Base-by-base conservation (phyloP, 2,888 invertebrate species). In the Drosophila algonquin region DNA sequence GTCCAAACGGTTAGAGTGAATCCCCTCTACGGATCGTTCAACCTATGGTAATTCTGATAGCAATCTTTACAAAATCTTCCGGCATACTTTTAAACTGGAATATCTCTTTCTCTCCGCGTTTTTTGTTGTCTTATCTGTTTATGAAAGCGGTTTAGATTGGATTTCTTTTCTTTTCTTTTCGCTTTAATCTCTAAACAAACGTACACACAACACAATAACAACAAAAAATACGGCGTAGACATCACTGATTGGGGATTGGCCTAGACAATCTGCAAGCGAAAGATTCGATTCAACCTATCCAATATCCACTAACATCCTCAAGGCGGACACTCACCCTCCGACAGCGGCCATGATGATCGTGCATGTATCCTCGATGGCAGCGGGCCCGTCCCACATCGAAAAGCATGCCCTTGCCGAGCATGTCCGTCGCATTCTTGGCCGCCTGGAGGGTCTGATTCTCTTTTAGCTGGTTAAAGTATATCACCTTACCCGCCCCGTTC, bases 321-420 rank as follows among this genome's bases (percentile, higher is more conserved):
- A 18, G 9, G 6, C 24, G 12, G 12, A 3, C 12, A 14, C 0
- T 24, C 47, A 89, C 88, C 58, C 72, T 64, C 4, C 90, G 78
- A 47, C 90, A 90, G 35, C 77, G 87, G 27, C 89, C 81, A 45
- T 76, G 83, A 63, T 90, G 88, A 77, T 90, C 90, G 14, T 30
- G 30, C 51, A 76, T 77, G 18, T 50, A 74, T 12, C 85, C 87
- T 12, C 32, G 70, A 0, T 44, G 59, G 21, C 90, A 90, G 24
- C 53, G 57, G 0, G 48, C 24, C 1, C 75, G 54, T 3, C 61
- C 63, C 3, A 75, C n/a, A 4, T 69, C 71, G n/a, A 90, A 79
- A 5, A 90, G 73, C 77, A 85, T 90, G 30, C 89, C 56, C 50
- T 72, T 73, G 8, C 88, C 76, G 8, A 89, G 47, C 6, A 51